Base-by-base conservation (phyloP, 2,888 invertebrate genomes). In the Ichneumoninae sp. region DNA sequence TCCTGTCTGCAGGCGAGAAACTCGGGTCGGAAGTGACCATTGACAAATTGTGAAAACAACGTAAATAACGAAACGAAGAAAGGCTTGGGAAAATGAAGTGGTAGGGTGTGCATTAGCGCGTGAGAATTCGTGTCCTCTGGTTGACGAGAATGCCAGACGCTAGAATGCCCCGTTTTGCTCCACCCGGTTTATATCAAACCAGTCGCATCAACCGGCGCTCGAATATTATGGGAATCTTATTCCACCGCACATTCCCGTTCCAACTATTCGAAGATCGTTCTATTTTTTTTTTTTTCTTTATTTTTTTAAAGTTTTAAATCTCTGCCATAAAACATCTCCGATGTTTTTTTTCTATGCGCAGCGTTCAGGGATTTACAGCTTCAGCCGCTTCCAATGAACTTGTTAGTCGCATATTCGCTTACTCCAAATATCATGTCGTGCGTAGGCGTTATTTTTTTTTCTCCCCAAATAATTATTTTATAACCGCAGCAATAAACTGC, bases 121-220 rank as follows among this genome's bases (percentile, higher is more conserved):
- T 50, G 69, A 83, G 65, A 74, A 50, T 80, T 75, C 7, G 33
- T 16, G 40, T 74, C 36, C 66, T 52, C 22, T 47, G 16, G 54
- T 40, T 83, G 76, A 83, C 60, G 80, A 81, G 83, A 83, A 77
- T 79, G 68, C 73, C 84, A 84, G 84, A 77, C 74, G 47, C 66
- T 36, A 13, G 26, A 50, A 36, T 22, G 22, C 47, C 44, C 50
- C 40, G n/a, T 33, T 73, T 83, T 22, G 33, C 57, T 70, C 52
- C 69, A 69, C 83, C 71, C 75, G 76, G 66, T 83, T 83, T 71
- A 76, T 81, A 76, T 80, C 65, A 81, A 81, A 81, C 50, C 26
- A 54, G 54, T 47, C 26, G 65, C 36, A 36, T 16, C 30, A 44
- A 47, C 33, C 16, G 40, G n/a, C 40, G 50, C 6, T 52, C 26